These are phyloP conservation scores for Orchestes rusci DNA, from an alignment of 2,888 invertebrate species.

Conservation along the genomic window DNA sequence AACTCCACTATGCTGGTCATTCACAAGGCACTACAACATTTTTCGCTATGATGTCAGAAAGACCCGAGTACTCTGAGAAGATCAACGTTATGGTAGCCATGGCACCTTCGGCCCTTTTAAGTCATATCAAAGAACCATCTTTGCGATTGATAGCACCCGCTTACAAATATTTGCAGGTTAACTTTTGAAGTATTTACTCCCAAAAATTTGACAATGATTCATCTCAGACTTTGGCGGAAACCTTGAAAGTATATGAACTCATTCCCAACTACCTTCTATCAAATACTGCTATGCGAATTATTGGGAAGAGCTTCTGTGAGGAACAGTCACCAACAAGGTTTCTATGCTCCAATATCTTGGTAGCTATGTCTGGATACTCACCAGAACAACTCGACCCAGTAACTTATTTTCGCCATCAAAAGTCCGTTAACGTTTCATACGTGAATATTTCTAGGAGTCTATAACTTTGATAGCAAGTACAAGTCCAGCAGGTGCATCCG, in stretches of 20 bases:
- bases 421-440: too few species aligned
- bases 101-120: conserved; percentile 15
- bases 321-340: conserved; percentile 6
- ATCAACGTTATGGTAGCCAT: conserved; percentile 40
- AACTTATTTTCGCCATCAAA: conserved; percentile 6
- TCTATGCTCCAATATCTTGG: conserved; percentile 16
- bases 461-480: conserved; percentile 15
- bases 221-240: conserved; percentile 24
- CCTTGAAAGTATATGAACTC: conserved; percentile 20
- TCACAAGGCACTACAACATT: conserved; percentile 67
- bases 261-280: conserved; percentile 19
- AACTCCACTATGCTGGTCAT: conserved; percentile 71
- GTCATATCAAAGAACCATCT: conserved; percentile 11
- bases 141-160: conserved; percentile 9
- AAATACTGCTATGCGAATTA: conserved; percentile 11
- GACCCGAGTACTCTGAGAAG: conserved; percentile 58
- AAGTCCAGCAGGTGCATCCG: conserved; percentile 19
- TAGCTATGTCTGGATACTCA: conserved; percentile 21
- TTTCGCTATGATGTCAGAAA: conserved; percentile 56
- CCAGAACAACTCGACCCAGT: conserved; percentile 25
- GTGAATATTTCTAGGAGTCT: background rate
- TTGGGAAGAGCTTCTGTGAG: conserved; percentile 13
- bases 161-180: conserved; percentile 18
- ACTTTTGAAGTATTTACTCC: background rate
- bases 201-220: background rate